Evolutionary conservation across 64 coral and sea anemone species (phyloP).

Genomic region (Anthopleura sola): DNA sequence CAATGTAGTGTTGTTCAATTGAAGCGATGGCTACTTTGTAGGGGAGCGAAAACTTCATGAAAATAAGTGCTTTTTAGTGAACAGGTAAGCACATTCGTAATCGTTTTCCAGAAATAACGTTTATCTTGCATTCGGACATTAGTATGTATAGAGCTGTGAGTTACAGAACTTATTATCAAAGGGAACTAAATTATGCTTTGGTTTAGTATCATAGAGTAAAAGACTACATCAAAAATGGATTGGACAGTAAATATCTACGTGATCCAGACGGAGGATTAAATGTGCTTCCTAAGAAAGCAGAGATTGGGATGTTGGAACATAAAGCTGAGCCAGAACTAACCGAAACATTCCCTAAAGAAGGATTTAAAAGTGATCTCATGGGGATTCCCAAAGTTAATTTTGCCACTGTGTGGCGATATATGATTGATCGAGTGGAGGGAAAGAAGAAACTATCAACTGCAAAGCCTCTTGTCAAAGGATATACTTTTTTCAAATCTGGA

Average conservation of each 20-base stretch:
- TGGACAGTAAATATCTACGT: neutral
- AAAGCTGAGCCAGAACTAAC: neutral
- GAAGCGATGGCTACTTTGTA: conserved; percentile 12
- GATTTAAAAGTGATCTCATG: neutral
- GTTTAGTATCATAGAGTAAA: conserved; percentile 19
- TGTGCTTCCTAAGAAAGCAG: neutral
- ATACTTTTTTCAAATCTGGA: conserved; percentile 36
- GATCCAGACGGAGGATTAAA: conserved; percentile 32
- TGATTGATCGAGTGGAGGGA: neutral
- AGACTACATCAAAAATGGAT: conserved; percentile 5
- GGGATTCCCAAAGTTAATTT: neutral
- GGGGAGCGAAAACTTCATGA: conserved; percentile 2
- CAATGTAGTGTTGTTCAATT: neutral
- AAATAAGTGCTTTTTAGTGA: conserved; percentile 17
- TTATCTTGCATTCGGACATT: neutral
- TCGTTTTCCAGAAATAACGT: neutral
- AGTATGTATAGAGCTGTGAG: too few species aligned
- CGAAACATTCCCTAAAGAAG: conserved; percentile 1
- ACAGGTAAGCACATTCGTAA: neutral
- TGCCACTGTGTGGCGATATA: neutral
- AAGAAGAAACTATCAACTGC: conserved; percentile 33
- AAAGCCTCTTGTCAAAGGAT: conserved; percentile 28
- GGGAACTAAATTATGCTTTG: neutral
- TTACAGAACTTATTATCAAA: too few species aligned
- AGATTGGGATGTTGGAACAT: neutral